Percentiles rank a stretch among this genome's conserved stretches.
Conservation (phyloP, 2,797 vertebrate genomes). For the Coregonus sp. region DNA sequence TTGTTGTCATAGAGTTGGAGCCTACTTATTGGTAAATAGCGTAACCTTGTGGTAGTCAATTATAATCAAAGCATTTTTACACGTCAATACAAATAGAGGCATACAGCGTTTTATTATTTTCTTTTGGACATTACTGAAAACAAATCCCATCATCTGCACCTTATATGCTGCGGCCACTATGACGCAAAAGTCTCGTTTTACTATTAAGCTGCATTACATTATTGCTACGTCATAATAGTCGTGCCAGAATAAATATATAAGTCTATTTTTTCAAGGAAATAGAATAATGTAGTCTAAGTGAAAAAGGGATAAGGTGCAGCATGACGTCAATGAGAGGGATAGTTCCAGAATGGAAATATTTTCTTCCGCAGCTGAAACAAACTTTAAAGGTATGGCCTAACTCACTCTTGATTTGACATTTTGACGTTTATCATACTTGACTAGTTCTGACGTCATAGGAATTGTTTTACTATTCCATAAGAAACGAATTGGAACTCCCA, state of each 20-base stretch:
- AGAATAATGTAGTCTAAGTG: background rate
- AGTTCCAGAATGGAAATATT: conserved; percentile 5
- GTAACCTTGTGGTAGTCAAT: conserved; percentile 50
- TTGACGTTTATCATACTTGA: background rate
- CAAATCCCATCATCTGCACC: background rate
- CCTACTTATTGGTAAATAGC: conserved; percentile 46
- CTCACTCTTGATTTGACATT: background rate
- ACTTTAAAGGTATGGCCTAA: conserved; percentile 13
- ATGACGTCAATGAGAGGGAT: conserved; percentile 6
- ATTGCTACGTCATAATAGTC: background rate
- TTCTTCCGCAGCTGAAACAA: conserved; percentile 20
- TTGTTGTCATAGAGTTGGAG: background rate
- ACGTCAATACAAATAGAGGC: background rate
- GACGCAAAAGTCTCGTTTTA: background rate
- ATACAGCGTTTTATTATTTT: background rate
- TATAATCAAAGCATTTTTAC: background rate
- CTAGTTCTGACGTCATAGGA: background rate
- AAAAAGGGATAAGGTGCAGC: background rate
- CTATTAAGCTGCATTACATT: background rate
- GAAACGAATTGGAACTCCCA: background rate
- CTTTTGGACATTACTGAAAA: background rate
- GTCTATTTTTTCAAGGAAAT: background rate
- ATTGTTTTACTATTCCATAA: no score
- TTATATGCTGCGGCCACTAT: background rate
- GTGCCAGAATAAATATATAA: background rate